Evolutionary conservation across 2,888 invertebrate genomes (phyloP).

Genomic region (Tetranychus piercei): DNA sequence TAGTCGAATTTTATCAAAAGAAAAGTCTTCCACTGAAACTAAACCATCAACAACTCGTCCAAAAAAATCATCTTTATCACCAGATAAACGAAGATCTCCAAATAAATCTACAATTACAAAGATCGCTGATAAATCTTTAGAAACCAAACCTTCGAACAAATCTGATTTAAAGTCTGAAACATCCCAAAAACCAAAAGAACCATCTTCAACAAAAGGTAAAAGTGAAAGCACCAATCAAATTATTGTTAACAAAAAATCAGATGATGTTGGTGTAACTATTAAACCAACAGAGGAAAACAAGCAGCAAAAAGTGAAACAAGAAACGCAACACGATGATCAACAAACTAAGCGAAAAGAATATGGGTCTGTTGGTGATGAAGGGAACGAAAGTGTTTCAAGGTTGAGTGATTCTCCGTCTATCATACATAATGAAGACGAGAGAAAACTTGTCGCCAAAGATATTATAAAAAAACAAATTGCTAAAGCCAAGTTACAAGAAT

Average conservation of each 20-base stretch:
- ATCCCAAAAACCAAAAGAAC: too few relatives aligned
- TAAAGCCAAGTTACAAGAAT: conserved; percentile 19
- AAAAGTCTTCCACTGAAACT: background rate
- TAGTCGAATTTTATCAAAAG: background rate
- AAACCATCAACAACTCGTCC: background rate
- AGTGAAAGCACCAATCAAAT: too few relatives aligned
- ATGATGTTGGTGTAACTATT: too few relatives aligned
- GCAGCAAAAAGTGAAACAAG: background rate
- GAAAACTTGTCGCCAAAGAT: conserved; percentile 20
- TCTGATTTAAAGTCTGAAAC: background rate
- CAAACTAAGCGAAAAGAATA: too few relatives aligned
- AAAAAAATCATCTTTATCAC: background rate
- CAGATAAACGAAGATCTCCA: conserved; percentile 12
- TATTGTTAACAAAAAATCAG: too few relatives aligned
- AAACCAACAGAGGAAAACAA: too few relatives aligned
- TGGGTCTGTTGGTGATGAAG: too few relatives aligned
- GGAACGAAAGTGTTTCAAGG: background rate
- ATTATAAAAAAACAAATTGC: conserved; percentile 19
- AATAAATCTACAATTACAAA: conserved; percentile 7
- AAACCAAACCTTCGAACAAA: background rate
- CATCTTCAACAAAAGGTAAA: too few relatives aligned
- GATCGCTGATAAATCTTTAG: background rate
- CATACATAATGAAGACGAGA: background rate
- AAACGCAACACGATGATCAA: background rate
- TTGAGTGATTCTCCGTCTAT: background rate